A percentile compares a stretch with the other conserved stretches of the same genome.
Conservation (phyloP, 2,888 invertebrate genomes). For the Meteorus cinctellus region DNA sequence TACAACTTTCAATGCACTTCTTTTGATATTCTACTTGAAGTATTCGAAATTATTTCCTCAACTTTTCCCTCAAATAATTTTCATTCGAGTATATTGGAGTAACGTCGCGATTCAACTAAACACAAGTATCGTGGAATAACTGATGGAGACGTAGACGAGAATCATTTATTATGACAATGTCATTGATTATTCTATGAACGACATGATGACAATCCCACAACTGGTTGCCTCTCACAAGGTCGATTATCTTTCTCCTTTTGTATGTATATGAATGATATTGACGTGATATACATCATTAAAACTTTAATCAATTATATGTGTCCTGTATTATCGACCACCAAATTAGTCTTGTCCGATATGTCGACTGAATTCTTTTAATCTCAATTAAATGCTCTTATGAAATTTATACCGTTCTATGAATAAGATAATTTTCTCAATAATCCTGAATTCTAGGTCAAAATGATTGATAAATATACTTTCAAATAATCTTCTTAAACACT, state of each 20-base stretch:
- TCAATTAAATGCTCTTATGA: not conserved
- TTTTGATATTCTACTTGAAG: no score
- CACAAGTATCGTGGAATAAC: not conserved
- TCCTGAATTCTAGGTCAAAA: not conserved
- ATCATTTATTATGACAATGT: constrained; percentile 13
- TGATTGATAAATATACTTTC: not conserved
- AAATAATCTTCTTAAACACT: not conserved
- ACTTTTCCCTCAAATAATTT: no score
- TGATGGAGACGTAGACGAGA: not conserved
- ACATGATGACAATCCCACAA: constrained; percentile 8
- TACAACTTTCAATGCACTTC: no score
- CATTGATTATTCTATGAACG: constrained; percentile 17
- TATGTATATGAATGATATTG: not conserved
- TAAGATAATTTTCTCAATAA: not conserved
- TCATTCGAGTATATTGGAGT: no score
- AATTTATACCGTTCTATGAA: no score
- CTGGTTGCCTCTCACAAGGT: constrained; percentile 6
- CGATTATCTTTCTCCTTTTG: not conserved
- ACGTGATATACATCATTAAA: not conserved
- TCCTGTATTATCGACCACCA: not conserved
- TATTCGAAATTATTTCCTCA: no score
- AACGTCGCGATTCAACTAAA: not conserved
- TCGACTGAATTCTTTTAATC: not conserved
- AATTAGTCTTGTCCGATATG: not conserved
- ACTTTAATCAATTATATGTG: not conserved